Percentiles rank a stretch among this genome's conserved stretches.
These are phyloP conservation scores for Strongylocentrotus purpuratus DNA, from an alignment of 35 echinoderm and acorn worm species.

Conservation along the genomic window DNA sequence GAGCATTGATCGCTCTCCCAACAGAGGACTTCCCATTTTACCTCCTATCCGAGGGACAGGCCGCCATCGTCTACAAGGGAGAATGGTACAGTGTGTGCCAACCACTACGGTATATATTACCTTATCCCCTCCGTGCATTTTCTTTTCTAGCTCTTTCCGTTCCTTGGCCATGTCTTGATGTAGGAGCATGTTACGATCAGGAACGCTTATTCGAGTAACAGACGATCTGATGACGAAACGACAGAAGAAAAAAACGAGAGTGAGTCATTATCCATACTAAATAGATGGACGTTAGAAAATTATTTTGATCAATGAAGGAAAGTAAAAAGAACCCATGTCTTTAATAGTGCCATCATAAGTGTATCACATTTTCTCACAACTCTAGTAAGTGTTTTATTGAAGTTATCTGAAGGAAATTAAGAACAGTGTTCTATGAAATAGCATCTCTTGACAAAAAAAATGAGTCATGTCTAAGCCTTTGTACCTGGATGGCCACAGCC, in stretches of 20 bases:
- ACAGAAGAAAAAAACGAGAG: not conserved
- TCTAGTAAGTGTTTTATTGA: not conserved
- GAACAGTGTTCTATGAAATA: too few species aligned
- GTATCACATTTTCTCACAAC: too few species aligned
- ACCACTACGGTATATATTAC: slow-evolving; percentile 23
- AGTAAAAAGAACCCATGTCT: not conserved
- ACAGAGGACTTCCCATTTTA: not conserved
- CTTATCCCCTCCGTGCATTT: slow-evolving; percentile 95
- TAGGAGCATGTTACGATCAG: slow-evolving; percentile 82
- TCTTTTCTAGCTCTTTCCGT: slow-evolving; percentile 77
- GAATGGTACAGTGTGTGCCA: not conserved
- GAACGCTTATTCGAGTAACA: slow-evolving; percentile 93
- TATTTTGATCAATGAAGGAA: not conserved
- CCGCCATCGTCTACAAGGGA: not conserved
- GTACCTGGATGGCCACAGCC: too few species aligned
- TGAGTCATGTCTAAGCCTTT: too few species aligned
- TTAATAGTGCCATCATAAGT: too few species aligned
- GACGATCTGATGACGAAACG: slow-evolving; percentile 74
- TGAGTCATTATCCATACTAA: not conserved
- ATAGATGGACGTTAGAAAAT: too few species aligned
- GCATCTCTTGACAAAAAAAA: too few species aligned
- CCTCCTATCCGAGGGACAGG: not conserved
- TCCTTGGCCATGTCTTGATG: slow-evolving; percentile 97
- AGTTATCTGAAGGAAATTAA: not conserved
- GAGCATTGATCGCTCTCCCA: not conserved